Percentiles rank a stretch among this genome's conserved stretches.
phyloP scores from a whole-genome alignment of 2,113 vertebrate genomes.

The Motacilla tschutschensis region DNA sequence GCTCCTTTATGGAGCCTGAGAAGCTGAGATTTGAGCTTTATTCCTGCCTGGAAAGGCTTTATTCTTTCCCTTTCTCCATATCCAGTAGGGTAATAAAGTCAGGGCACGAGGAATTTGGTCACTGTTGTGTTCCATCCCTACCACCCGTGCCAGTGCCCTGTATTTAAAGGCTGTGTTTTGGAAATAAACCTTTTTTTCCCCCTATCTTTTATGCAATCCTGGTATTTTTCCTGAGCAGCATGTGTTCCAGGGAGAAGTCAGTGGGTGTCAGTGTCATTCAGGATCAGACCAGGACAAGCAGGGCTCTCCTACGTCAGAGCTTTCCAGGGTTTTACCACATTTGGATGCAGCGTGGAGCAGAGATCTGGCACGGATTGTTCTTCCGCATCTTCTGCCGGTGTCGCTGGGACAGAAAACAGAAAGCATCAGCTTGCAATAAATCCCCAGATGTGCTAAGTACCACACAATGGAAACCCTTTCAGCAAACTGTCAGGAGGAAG shows the following conservation, averaged over 20 bases:
- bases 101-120: background rate
- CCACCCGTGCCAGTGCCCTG: background rate
- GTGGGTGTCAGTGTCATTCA: constrained; percentile 9
- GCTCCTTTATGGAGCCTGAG: background rate
- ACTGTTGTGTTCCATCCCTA: background rate
- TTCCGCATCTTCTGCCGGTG: background rate
- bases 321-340: background rate
- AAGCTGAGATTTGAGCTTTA: background rate
- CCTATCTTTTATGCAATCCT: background rate
- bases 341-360: background rate
- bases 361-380: background rate
- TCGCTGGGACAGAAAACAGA: constrained; percentile 9
- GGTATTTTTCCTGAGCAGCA: background rate
- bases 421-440: constrained; percentile 30
- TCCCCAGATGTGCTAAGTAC: constrained; percentile 24
- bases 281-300: constrained; percentile 10
- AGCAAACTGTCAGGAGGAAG: constrained; percentile 20
- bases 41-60: background rate
- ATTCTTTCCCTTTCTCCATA: background rate
- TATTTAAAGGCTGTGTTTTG: background rate
- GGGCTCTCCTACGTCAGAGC: background rate
- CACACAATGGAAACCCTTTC: constrained; percentile 33
- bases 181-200: background rate
- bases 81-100: background rate
- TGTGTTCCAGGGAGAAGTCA: background rate